Conservation (phyloP, 1,140 invertebrate species). For the Araneus ventricosus region DNA sequence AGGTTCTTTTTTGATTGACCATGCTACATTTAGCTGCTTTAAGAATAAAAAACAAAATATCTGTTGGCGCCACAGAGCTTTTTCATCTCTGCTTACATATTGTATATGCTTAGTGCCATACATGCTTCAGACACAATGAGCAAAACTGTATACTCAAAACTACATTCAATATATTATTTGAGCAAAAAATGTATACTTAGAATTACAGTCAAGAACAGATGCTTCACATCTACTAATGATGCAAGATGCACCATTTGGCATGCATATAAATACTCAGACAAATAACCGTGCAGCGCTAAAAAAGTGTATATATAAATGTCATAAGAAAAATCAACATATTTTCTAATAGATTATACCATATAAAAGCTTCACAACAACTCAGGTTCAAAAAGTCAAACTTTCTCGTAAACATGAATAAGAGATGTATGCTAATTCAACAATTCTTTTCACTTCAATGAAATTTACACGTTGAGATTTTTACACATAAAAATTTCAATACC, state of each 20-base stretch:
- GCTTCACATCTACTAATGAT: not conserved
- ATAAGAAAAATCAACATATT: no score
- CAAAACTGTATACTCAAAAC: not conserved
- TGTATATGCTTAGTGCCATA: not conserved
- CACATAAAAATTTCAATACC: no score
- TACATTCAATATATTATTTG: not conserved
- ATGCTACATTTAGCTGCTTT: not conserved
- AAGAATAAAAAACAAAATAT: not conserved
- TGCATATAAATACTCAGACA: not conserved
- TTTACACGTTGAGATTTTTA: no score
- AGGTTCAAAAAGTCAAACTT: no score
- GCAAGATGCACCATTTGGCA: constrained; percentile 4
- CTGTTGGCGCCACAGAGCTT: constrained; percentile 27
- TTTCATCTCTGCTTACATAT: not conserved
- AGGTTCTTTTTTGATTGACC: no score
- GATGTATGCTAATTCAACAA: no score
- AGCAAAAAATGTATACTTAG: not conserved
- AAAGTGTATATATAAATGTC: not conserved
- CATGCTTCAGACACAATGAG: constrained; percentile 28
- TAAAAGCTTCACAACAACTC: not conserved
- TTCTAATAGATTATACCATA: not conserved
- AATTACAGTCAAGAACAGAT: not conserved
- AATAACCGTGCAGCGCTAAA: not conserved
- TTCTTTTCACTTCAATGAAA: no score
- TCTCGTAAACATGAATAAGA: no score